Conservation (phyloP, 1,140 invertebrate species). For the Drosophila quadrilineata region DNA sequence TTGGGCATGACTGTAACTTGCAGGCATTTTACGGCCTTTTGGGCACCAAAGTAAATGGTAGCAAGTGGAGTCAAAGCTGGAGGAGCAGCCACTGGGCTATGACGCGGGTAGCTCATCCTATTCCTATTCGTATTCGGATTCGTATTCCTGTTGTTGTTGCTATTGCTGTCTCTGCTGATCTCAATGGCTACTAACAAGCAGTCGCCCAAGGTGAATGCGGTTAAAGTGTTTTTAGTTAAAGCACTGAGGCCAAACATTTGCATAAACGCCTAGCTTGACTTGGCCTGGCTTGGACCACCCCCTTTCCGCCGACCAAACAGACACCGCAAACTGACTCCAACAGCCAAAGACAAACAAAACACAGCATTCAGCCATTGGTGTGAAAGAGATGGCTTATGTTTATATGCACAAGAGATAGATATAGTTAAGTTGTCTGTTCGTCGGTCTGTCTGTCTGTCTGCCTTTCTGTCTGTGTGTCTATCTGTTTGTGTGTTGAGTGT, state of each 20-base stretch:
- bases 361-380: too few relatives aligned
- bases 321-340: constrained; percentile 3
- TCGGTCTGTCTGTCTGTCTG: constrained; percentile 35
- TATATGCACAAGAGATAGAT: not conserved
- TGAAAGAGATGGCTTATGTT: constrained; percentile 2
- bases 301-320: constrained; percentile 25
- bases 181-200: constrained; percentile 76
- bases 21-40: constrained; percentile 76
- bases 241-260: constrained; percentile 67
- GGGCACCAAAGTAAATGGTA: constrained; percentile 28
- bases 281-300: constrained; percentile 28
- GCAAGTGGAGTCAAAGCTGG: not conserved
- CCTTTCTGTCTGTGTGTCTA: constrained; percentile 25
- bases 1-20: constrained; percentile 63
- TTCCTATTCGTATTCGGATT: too few relatives aligned
- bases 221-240: constrained; percentile 78
- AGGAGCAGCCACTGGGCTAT: constrained; percentile 3
- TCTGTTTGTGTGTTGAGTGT: constrained; percentile 43
- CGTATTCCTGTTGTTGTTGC: too few relatives aligned
- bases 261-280: constrained; percentile 66
- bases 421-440: constrained; percentile 3
- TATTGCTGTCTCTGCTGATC: constrained; percentile 45
- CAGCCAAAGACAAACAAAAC: not conserved
- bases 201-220: constrained; percentile 72
- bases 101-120: too few relatives aligned